Evolutionary conservation across 64 coral and sea anemone species (phyloP).

Genomic region (Catalaphyllia jardinei): DNA sequence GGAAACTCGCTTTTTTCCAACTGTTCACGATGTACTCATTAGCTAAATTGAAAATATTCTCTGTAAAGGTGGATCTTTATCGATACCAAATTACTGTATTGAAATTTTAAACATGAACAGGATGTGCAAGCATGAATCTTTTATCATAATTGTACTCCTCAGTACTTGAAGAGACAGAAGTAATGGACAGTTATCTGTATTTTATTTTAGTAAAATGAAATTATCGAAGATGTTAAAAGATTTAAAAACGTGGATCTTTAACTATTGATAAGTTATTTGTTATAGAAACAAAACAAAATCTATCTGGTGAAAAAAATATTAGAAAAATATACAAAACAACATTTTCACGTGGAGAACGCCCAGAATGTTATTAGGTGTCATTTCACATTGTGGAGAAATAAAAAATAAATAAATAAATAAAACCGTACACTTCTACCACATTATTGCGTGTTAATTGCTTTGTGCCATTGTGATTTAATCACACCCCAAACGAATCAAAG

Average conservation of each 20-base stretch:
- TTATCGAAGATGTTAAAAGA: background rate
- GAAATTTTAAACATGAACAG: too few relatives aligned
- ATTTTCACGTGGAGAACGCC: background rate
- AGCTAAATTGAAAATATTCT: too few relatives aligned
- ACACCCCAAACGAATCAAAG: background rate
- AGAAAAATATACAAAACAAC: too few relatives aligned
- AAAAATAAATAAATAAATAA: background rate
- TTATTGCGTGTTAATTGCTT: background rate
- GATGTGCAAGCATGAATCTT: too few relatives aligned
- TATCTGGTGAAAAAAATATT: background rate
- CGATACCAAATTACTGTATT: too few relatives aligned
- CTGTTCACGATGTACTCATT: too few relatives aligned
- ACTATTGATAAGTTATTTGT: background rate
- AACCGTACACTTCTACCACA: background rate
- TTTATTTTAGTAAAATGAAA: background rate
- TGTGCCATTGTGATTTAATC: background rate
- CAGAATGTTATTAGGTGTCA: background rate
- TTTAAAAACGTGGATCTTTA: background rate
- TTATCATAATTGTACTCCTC: too few relatives aligned
- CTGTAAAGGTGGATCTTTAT: too few relatives aligned
- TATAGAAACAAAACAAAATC: background rate
- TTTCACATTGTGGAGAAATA: background rate
- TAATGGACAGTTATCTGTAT: too few relatives aligned
- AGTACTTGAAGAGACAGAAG: too few relatives aligned
- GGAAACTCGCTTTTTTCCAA: too few relatives aligned